Conservation (phyloP, 2,888 invertebrate species). For the Phengaris arion region DNA sequence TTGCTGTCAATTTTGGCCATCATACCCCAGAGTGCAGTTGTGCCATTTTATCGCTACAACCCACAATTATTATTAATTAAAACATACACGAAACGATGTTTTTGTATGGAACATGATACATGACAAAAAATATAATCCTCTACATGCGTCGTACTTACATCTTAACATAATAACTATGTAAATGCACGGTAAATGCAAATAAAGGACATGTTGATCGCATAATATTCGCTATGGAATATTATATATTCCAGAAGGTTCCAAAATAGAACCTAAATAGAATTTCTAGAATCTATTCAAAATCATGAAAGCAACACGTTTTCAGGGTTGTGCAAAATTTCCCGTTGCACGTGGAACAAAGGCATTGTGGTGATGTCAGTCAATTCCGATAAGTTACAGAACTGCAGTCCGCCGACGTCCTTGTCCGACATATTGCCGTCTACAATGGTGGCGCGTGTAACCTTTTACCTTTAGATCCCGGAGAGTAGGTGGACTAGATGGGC, state of each 20-base stretch:
- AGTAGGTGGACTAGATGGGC: not conserved
- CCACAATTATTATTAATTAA: slow-evolving; percentile 18
- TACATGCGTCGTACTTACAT: slow-evolving; percentile 1
- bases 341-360: slow-evolving; percentile 20
- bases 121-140: not conserved
- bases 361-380: slow-evolving; percentile 47
- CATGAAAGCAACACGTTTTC: no score
- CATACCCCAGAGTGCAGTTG: not conserved
- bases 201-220: not conserved
- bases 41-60: not conserved
- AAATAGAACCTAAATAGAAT: no score
- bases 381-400: slow-evolving; percentile 52
- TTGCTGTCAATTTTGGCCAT: slow-evolving; percentile 4
- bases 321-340: slow-evolving; percentile 8
- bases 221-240: not conserved
- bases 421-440: slow-evolving; percentile 50
- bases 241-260: not conserved
- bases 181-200: slow-evolving; percentile 1
- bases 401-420: slow-evolving; percentile 51
- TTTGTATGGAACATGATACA: not conserved
- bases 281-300: not conserved
- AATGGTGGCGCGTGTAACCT: slow-evolving; percentile 52
- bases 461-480: slow-evolving; percentile 46
- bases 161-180: not conserved
- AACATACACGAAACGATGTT: slow-evolving; percentile 6